Conservation (phyloP, 2,797 vertebrate genomes). For the Oreochromis grahami region DNA sequence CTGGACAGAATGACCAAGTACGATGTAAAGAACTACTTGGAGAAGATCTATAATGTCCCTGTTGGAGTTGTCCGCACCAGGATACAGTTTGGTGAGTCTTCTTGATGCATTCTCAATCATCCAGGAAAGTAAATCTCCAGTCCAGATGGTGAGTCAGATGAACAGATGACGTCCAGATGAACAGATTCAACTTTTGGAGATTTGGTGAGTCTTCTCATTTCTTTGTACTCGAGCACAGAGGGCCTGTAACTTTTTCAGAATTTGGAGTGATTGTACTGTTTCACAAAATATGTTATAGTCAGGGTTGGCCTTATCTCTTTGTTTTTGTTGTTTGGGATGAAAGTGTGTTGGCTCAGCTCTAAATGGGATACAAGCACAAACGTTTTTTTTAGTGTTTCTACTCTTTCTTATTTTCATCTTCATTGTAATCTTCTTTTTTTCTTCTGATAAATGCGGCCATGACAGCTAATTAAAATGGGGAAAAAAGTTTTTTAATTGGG, state of each 20-base stretch:
- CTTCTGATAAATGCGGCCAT: neutral
- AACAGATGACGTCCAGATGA: no score
- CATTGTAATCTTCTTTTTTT: neutral
- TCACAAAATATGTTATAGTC: neutral
- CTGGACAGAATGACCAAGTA: conserved; percentile 90
- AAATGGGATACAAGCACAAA: neutral
- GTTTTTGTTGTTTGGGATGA: neutral
- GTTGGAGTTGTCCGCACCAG: conserved; percentile 88
- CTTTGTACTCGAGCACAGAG: conserved; percentile 16
- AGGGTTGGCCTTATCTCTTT: neutral
- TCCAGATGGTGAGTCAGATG: no score
- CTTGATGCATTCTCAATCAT: no score
- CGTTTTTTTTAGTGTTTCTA: neutral
- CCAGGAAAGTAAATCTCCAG: no score
- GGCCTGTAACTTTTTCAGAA: neutral
- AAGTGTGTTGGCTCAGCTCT: neutral
- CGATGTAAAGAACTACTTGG: conserved; percentile 91
- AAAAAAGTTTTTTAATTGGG: neutral
- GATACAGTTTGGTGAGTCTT: conserved; percentile 90
- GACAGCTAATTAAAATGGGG: neutral
- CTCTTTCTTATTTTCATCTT: neutral
- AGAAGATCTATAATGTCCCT: conserved; percentile 88
- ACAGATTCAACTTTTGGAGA: no score
- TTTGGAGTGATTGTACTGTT: neutral
- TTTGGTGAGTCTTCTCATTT: conserved; percentile 80